Base-by-base conservation (phyloP, 2,888 invertebrate genomes). In the Adelphocoris suturalis region DNA sequence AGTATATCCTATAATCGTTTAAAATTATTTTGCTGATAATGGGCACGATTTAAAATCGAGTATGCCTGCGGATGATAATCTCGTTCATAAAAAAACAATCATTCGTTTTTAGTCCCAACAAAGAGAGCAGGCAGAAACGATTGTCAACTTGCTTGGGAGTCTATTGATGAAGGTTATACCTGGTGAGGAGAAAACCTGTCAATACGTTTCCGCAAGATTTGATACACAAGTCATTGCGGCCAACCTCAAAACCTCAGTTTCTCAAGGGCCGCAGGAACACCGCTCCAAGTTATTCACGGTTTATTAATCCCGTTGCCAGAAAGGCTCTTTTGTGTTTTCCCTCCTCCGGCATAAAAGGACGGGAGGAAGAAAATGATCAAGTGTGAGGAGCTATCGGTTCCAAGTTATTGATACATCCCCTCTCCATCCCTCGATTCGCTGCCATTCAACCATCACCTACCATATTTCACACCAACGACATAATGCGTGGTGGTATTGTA, bases 131-230 rank as follows among this genome's bases (percentile, higher is more conserved):
- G 28, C 55, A 4, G 84, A 13, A 82, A 48, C 82, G 82, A 52
- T 48, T 82, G 82, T 82, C 82, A 23, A 68, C 78, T 14, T 5
- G n/a, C 37, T 19, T 14, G n/a, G 46, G 28, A 57, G 27, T 57
- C 85, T 57, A 57, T 85, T 82, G 82, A 82, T 52, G 55, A 61
- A 23, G 85, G 61, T 57, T 85, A 85, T 85, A 85, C 85, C 82
- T 82, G 82, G 57, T 57, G 55, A 28, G 37, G 37, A n/a, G 85
- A 47, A 75, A 75, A 86, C 86, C 86, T 86, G 86, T 86, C 86
- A 86, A 86, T 86, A 86, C 76, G 86, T 86, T 86, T 86, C 86
- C 86, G 68, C 86, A 68, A 86, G 86, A 86, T 86, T 86, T 86
- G 86, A 86, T 86, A 75, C 86, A 86, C 86, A 86, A 86, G 86